Percentiles rank a stretch among this genome's conserved stretches.
Evolutionary conservation across 2,797 vertebrate genomes (phyloP).

Genomic region (Vipera latastei): DNA sequence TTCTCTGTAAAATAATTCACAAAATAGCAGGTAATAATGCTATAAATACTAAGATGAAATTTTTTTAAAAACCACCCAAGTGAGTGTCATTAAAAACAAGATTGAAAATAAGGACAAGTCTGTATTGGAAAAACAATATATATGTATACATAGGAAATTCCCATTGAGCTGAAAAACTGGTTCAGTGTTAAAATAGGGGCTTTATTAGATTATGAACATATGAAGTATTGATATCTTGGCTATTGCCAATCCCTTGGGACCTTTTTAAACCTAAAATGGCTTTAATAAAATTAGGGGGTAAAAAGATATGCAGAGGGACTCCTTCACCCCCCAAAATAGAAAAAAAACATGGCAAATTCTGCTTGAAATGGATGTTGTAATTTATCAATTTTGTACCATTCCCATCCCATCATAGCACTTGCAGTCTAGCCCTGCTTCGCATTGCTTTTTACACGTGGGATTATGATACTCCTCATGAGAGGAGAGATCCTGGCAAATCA

Average conservation of each 20-base stretch:
- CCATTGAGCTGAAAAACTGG: not conserved
- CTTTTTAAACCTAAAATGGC: not conserved
- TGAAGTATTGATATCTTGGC: not conserved
- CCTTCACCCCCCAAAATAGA: not conserved
- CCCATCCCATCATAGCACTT: not conserved
- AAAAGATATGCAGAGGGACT: not conserved
- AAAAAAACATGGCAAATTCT: not conserved
- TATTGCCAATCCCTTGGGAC: not conserved
- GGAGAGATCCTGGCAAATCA: not conserved
- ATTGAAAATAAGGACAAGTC: not conserved
- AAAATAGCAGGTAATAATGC: conserved; percentile 30
- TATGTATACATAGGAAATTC: not conserved
- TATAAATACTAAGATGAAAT: not conserved
- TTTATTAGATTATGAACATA: not conserved
- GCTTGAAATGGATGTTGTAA: not conserved
- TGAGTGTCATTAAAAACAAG: conserved; percentile 16
- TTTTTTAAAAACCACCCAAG: conserved; percentile 9
- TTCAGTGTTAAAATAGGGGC: not conserved
- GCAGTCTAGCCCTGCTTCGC: not conserved
- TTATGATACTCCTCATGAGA: not conserved
- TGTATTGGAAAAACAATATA: not conserved
- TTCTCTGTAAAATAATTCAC: conserved; percentile 26
- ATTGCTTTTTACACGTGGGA: not conserved
- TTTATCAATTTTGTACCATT: not conserved
- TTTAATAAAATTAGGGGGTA: not conserved